phyloP scores from a whole-genome alignment of 2,797 vertebrate species.

The Syngnathus rostellatus region DNA sequence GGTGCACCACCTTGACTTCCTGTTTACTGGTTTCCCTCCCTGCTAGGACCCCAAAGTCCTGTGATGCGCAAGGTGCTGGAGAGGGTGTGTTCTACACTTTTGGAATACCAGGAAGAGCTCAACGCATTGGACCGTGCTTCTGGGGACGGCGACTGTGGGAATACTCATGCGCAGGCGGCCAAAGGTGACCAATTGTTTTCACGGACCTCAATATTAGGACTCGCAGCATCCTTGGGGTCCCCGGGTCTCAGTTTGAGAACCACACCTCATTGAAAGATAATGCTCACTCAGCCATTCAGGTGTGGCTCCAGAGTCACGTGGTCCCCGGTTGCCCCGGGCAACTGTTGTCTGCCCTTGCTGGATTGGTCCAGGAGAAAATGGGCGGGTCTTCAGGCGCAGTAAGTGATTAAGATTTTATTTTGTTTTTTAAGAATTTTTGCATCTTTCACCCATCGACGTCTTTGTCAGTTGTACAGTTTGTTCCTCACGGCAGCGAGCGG shows the following conservation, averaged over 20 bases:
- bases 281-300: slow-evolving; percentile 70
- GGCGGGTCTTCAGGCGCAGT: slow-evolving; percentile 90
- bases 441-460: slow-evolving; percentile 1
- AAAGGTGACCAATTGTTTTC: slow-evolving; percentile 59
- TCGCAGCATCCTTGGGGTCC: background rate
- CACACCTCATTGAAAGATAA: background rate
- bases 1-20: background rate
- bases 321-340: slow-evolving; percentile 65
- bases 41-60: slow-evolving; percentile 53
- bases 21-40: background rate
- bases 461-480: slow-evolving; percentile 80
- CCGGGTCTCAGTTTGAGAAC: background rate
- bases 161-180: slow-evolving; percentile 80
- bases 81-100: slow-evolving; percentile 67
- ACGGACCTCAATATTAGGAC: background rate
- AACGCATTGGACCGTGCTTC: slow-evolving; percentile 83
- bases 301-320: slow-evolving; percentile 66
- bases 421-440: background rate
- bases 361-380: slow-evolving; percentile 86
- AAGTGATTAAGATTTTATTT: slow-evolving; percentile 6
- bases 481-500: slow-evolving; percentile 82
- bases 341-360: slow-evolving; percentile 72
- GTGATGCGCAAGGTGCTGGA: slow-evolving; percentile 60
- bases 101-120: slow-evolving; percentile 74
- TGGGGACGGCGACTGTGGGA: slow-evolving; percentile 90